phyloP scores from a whole-genome alignment of 2,113 vertebrate genomes.

The Cephalopholis sonnerati region DNA sequence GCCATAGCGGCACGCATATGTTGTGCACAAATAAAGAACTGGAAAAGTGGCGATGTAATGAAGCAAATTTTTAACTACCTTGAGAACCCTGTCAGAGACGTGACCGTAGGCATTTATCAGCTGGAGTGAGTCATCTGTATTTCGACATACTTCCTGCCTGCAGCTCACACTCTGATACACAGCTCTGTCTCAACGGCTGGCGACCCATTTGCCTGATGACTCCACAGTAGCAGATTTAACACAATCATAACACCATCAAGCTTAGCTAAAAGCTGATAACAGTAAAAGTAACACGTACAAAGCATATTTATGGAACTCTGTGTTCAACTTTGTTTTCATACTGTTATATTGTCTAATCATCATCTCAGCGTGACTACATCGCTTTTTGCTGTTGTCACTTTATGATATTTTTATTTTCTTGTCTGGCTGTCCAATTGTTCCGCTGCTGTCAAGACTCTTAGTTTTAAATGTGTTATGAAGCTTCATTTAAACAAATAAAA shows the following conservation, averaged over 20 bases:
- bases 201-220: slow-evolving; percentile 45
- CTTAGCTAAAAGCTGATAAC: slow-evolving; percentile 1
- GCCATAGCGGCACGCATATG: slow-evolving; percentile 29
- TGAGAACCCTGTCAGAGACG: slow-evolving; percentile 36
- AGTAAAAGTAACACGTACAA: background rate
- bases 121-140: slow-evolving; percentile 62
- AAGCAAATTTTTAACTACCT: slow-evolving; percentile 52
- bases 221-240: slow-evolving; percentile 47
- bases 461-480: background rate
- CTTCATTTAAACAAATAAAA: background rate
- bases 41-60: slow-evolving; percentile 37
- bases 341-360: background rate
- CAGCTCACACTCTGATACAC: slow-evolving; percentile 53
- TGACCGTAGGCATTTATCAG: slow-evolving; percentile 60
- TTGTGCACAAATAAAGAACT: slow-evolving; percentile 20
- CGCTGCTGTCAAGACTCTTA: background rate
- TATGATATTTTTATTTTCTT: background rate
- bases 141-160: slow-evolving; percentile 43
- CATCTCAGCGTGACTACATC: background rate
- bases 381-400: slow-evolving; percentile 4
- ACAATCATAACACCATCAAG: slow-evolving; percentile 35
- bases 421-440: background rate
- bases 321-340: slow-evolving; percentile 7
- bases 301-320: background rate
- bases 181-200: slow-evolving; percentile 32